Conservation (phyloP, 1,140 invertebrate genomes). For the Hycleus phaleratus region DNA sequence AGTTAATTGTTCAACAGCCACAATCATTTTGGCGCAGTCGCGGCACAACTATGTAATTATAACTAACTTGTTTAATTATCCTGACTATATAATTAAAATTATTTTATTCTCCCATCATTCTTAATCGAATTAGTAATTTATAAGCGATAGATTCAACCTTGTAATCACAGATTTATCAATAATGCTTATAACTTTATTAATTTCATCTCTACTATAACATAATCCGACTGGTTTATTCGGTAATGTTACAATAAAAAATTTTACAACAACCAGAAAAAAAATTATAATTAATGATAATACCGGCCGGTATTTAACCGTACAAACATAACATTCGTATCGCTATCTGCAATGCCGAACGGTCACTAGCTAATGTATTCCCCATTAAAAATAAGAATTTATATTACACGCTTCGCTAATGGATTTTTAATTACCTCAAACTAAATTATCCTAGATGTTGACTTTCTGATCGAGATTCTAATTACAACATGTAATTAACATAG, state of each 20-base stretch:
- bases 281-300: constrained; percentile 7
- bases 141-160: constrained; percentile 1
- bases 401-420: constrained; percentile 36
- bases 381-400: constrained; percentile 35
- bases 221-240: background rate
- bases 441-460: constrained; percentile 34
- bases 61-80: constrained; percentile 15
- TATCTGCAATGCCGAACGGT: constrained; percentile 17
- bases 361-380: constrained; percentile 29
- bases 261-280: background rate
- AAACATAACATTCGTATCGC: constrained; percentile 5
- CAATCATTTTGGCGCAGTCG: constrained; percentile 10
- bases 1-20: constrained; percentile 9
- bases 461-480: constrained; percentile 32
- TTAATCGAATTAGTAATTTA: constrained; percentile 16
- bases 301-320: background rate
- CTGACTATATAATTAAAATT: constrained; percentile 14
- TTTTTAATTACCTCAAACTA: constrained; percentile 36
- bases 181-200: too few species aligned
- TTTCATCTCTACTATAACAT: background rate
- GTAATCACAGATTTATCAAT: background rate
- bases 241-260: background rate
- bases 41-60: constrained; percentile 11
- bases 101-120: constrained; percentile 14
- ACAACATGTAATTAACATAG: constrained; percentile 30